These are phyloP conservation scores for Archocentrus centrarchus DNA, from an alignment of 2,113 vertebrate species.

Conservation along the genomic window DNA sequence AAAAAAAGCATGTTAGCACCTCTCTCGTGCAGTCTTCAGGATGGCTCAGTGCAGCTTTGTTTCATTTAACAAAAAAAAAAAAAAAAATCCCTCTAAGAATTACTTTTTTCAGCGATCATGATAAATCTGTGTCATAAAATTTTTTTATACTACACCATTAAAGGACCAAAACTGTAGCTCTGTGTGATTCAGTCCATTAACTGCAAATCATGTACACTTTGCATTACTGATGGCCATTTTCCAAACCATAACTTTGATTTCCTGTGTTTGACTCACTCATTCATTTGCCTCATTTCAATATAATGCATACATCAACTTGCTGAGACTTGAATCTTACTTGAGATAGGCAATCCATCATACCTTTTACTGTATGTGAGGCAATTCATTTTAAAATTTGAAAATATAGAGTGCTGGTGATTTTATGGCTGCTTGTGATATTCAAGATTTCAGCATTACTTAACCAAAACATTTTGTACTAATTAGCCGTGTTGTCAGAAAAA, in stretches of 20 bases:
- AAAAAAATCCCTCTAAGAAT: not conserved
- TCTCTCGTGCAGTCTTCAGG: slow-evolving; percentile 7
- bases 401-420: not conserved
- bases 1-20: not conserved
- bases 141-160: slow-evolving; percentile 4
- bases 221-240: slow-evolving; percentile 47
- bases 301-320: slow-evolving; percentile 20
- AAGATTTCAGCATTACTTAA: not conserved
- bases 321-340: slow-evolving; percentile 12
- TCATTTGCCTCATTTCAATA: slow-evolving; percentile 15
- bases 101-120: not conserved
- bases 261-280: slow-evolving; percentile 5
- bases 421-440: not conserved
- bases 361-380: not conserved
- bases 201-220: slow-evolving; percentile 36
- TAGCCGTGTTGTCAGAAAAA: not conserved
- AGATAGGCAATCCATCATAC: slow-evolving; percentile 40
- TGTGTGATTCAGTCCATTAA: slow-evolving; percentile 34
- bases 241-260: slow-evolving; percentile 52
- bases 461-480: not conserved
- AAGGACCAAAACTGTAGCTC: not conserved
- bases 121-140: slow-evolving; percentile 14
- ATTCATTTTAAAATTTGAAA: not conserved
- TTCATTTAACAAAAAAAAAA: not conserved
- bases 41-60: not conserved